Base-by-base conservation (phyloP, 30 jellyfish, hydroid and myxozoan species). In the Pelagia noctiluca region DNA sequence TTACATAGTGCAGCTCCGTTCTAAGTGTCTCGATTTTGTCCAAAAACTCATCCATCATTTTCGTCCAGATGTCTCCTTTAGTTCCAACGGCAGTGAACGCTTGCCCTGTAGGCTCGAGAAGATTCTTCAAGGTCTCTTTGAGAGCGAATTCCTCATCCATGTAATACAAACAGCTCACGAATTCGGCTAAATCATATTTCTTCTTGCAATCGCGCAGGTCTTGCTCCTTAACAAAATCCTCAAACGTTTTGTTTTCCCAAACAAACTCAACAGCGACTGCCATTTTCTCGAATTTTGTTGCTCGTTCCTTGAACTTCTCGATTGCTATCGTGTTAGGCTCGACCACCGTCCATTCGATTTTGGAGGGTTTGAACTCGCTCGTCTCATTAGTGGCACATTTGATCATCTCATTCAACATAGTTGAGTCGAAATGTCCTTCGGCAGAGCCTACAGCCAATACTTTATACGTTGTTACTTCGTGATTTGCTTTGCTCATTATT, bases 21-120 rank as follows among this genome's bases (percentile, higher is more conserved):
- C 8, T 10, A 50, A 54, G 26, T 31, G 88, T 54, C 12, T 37
- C 50, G 29, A 77, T 60, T 35, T 77, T 77, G 79, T 30, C 19
- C 24, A 25, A 34, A 46, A 77, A 77, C 47, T 63, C 36, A 30
- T 36, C 50, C 0, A 54, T n/a, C 33, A 77, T 32, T 3, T 60
- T 61, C 70, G 37, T 54, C 88, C 88, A 77, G 16, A 77, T 50
- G 50, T 60, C 88, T 8, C 52, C 70, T 54, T 60, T 36, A 24
- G 50, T 37, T 35, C 78, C 79, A 46, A 77, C 88, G 8, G 66
- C 79, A 57, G 26, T 12, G 3, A 77, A 30, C 2, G 61, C 22
- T 50, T 52, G 66, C 53, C 88, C 88, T 3, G 10, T 32, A 2
- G 12, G 4, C 7, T 24, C 35, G 31, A 77, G 31, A 23, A 35